phyloP scores from a whole-genome alignment of 2,113 vertebrate species.

The Pimephales promelas region DNA sequence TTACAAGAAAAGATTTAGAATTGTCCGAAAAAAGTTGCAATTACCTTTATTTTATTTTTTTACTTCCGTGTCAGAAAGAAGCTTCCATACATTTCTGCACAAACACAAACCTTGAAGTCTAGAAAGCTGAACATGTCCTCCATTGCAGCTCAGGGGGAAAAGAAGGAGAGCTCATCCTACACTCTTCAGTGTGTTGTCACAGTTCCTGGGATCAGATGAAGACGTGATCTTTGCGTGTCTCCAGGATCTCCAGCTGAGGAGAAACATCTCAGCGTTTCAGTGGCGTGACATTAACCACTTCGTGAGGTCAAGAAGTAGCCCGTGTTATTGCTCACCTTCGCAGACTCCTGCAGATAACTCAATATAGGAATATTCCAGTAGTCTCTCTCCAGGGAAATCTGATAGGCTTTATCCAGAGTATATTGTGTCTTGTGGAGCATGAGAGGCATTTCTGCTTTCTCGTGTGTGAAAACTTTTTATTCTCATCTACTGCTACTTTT shows the following conservation, averaged over 20 bases:
- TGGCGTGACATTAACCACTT: conserved; percentile 17
- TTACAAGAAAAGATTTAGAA: too few species aligned
- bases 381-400: conserved; percentile 71
- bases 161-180: not conserved
- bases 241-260: conserved; percentile 7
- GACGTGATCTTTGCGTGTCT: not conserved
- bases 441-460: conserved; percentile 64
- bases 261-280: conserved; percentile 30
- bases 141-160: not conserved
- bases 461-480: not conserved
- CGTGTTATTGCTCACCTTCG: conserved; percentile 59
- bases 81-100: not conserved
- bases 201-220: not conserved
- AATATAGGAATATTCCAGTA: conserved; percentile 70
- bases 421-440: conserved; percentile 73
- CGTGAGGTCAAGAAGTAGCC: conserved; percentile 58
- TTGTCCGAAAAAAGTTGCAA: too few species aligned
- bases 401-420: conserved; percentile 72
- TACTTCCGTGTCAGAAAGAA: too few species aligned
- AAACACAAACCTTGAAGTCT: not conserved
- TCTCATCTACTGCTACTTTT: not conserved
- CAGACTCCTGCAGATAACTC: conserved; percentile 66
- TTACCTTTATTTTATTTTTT: too few species aligned
- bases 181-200: not conserved
- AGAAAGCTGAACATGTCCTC: not conserved